Evolutionary conservation across 35 echinoderm and acorn worm species (phyloP).

Genomic region (Hemicentrotus pulcherrimus): DNA sequence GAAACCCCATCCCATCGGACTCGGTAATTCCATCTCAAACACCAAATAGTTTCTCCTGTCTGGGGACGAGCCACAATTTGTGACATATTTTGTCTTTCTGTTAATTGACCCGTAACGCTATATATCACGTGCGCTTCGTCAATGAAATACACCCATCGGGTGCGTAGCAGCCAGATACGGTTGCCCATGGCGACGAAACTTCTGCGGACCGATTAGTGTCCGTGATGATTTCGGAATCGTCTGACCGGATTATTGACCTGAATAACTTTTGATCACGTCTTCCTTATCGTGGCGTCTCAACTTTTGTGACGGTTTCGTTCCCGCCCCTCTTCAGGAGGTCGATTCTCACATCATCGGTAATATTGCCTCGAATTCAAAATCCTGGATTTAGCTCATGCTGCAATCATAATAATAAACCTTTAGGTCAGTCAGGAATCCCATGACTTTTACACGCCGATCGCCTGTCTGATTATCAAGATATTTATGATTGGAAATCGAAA

Average conservation of each 20-base stretch:
- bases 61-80: background rate
- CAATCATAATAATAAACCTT: too few relatives aligned
- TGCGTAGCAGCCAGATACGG: background rate
- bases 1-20: background rate
- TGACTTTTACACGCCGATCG: too few relatives aligned
- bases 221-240: background rate
- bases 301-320: background rate
- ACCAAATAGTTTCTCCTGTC: background rate
- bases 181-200: constrained; percentile 15
- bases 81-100: background rate
- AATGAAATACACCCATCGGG: background rate
- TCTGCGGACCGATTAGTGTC: background rate
- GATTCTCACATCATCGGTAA: too few relatives aligned
- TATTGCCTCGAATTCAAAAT: too few relatives aligned
- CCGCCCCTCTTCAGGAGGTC: background rate
- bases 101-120: constrained; percentile 1
- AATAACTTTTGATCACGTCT: background rate
- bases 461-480: too few relatives aligned
- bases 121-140: background rate
- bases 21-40: background rate
- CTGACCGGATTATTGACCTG: background rate
- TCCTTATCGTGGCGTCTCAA: background rate
- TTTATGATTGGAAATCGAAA: too few relatives aligned
- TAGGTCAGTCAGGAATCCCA: too few relatives aligned
- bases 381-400: too few relatives aligned